These are phyloP conservation scores for Coremacera marginata DNA, from an alignment of 2,888 invertebrate genomes.

Conservation along the genomic window DNA sequence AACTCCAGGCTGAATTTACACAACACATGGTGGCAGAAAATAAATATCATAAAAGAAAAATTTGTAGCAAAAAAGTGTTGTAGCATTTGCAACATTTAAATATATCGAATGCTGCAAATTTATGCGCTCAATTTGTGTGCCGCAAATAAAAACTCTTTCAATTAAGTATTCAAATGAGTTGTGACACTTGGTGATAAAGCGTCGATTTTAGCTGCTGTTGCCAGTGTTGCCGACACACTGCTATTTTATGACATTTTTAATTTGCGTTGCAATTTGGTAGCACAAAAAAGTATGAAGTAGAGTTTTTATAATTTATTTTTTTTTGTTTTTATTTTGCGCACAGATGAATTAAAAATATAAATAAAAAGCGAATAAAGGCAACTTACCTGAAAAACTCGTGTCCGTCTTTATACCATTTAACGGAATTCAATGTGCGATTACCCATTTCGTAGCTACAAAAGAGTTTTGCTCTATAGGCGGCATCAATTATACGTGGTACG, in stretches of 20 bases:
- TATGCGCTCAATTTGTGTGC: conserved; percentile 35
- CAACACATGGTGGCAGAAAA: no score
- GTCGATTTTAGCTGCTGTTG: conserved; percentile 29
- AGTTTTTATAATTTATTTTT: background rate
- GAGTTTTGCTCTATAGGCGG: conserved; percentile 66
- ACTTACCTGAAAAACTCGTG: conserved; percentile 69
- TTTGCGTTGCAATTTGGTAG: conserved; percentile 54
- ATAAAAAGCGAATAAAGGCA: background rate
- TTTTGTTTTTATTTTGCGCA: background rate
- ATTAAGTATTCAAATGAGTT: conserved; percentile 65
- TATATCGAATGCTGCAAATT: conserved; percentile 11
- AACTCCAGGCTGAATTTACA: no score
- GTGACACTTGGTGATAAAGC: conserved; percentile 52
- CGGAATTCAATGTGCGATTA: conserved; percentile 68
- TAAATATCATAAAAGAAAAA: no score
- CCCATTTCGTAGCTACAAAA: conserved; percentile 70
- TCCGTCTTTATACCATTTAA: conserved; percentile 70
- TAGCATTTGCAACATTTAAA: background rate
- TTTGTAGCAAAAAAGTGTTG: no score
- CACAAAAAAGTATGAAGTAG: conserved; percentile 49
- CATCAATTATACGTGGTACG: conserved; percentile 69
- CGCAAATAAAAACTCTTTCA: conserved; percentile 62
- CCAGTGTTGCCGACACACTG: background rate
- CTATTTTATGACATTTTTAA: conserved; percentile 63
- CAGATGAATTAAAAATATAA: background rate